These are phyloP conservation scores for Meda fulgida DNA, from an alignment of 2,797 vertebrate species.

Conservation along the genomic window DNA sequence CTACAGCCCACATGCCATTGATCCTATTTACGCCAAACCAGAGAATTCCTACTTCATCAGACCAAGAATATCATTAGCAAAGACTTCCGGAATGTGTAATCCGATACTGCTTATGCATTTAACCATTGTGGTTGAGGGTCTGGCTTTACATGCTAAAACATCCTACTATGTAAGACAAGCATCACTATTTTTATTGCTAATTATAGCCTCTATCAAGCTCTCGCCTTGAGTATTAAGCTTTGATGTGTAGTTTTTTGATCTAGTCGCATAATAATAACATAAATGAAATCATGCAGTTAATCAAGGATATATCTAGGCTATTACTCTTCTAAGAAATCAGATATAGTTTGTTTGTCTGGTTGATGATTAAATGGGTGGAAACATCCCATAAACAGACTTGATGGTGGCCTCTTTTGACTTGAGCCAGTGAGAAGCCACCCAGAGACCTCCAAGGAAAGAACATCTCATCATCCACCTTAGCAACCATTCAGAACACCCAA, in stretches of 20 bases:
- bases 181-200: neutral
- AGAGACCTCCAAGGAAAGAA: neutral
- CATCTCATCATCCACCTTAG: neutral
- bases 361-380: neutral
- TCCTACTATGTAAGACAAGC: neutral
- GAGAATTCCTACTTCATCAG: neutral
- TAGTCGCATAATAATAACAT: neutral
- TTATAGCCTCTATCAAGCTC: too few relatives aligned
- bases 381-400: neutral
- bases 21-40: constrained; percentile 29
- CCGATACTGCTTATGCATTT: neutral
- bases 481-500: neutral
- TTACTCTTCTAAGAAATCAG: neutral
- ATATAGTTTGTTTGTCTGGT: neutral
- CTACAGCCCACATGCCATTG: constrained; percentile 14
- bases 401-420: neutral
- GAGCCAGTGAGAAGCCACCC: neutral
- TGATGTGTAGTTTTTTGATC: neutral
- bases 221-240: neutral
- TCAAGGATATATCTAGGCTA: neutral
- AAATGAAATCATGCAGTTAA: neutral
- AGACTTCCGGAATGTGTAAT: neutral
- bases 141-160: neutral
- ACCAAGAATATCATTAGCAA: constrained; percentile 3
- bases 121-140: neutral